phyloP scores from a whole-genome alignment of 2,797 vertebrate species.

The Peromyscus attwateri region DNA sequence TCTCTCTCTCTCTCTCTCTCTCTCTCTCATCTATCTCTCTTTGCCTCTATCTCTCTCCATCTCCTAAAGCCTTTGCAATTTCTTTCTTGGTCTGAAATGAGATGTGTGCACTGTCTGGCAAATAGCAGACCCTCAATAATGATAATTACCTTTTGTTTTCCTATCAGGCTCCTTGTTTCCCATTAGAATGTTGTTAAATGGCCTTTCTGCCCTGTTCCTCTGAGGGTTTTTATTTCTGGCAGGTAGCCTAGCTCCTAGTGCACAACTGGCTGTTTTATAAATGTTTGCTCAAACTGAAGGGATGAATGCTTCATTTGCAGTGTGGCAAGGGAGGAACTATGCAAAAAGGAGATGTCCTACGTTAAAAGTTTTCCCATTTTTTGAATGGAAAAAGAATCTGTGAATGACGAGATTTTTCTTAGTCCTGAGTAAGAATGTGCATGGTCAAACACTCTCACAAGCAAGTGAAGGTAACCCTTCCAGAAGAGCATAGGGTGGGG shows the following conservation, averaged over 20 bases:
- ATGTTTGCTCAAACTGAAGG: neutral
- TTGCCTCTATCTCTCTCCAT: too few species aligned
- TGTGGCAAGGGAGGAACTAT: neutral
- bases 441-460: neutral
- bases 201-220: neutral
- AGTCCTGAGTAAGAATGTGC: neutral
- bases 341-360: neutral
- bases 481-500: neutral
- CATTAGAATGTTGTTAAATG: neutral
- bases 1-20: neutral
- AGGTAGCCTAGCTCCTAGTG: neutral
- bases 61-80: neutral
- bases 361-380: neutral
- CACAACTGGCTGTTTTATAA: neutral
- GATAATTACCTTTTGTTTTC: slow-evolving; percentile 48
- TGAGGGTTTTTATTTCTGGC: slow-evolving; percentile 2
- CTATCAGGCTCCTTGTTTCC: neutral
- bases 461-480: neutral
- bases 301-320: neutral
- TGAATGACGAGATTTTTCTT: neutral
- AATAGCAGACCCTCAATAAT: neutral
- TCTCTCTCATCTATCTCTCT: neutral
- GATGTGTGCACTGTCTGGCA: neutral
- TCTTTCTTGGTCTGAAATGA: slow-evolving; percentile 10
- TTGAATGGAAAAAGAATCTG: neutral